These are phyloP conservation scores for Eudasyphora cyanicolor DNA, from an alignment of 2,888 invertebrate species.

Conservation along the genomic window DNA sequence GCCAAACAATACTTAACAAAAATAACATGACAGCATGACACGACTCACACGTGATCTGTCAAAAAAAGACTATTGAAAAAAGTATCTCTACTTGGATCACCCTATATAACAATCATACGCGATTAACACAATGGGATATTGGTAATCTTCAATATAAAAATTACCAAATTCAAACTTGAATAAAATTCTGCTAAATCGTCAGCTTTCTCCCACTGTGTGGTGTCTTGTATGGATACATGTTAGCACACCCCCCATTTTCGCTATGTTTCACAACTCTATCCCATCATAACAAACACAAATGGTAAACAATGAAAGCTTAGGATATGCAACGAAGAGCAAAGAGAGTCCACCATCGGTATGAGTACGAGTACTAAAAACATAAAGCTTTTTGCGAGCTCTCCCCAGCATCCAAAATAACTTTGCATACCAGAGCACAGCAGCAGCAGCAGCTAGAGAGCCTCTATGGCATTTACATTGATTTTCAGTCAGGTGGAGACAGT, in stretches of 20 bases:
- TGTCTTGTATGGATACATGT: slow-evolving; percentile 60
- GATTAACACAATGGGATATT: too few relatives aligned
- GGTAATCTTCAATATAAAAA: too few relatives aligned
- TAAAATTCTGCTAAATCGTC: too few relatives aligned
- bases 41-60: too few relatives aligned
- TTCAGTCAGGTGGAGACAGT: slow-evolving; percentile 80
- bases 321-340: neutral
- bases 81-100: too few relatives aligned
- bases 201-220: neutral
- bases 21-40: too few relatives aligned
- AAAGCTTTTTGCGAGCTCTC: slow-evolving; percentile 31
- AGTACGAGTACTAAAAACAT: slow-evolving; percentile 49
- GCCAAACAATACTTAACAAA: too few relatives aligned
- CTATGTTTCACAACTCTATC: neutral
- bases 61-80: too few relatives aligned
- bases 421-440: too few relatives aligned
- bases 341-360: slow-evolving; percentile 1
- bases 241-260: slow-evolving; percentile 25
- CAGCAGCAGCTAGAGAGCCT: slow-evolving; percentile 64
- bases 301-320: slow-evolving; percentile 32
- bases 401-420: slow-evolving; percentile 42
- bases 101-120: too few relatives aligned
- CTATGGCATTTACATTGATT: slow-evolving; percentile 68
- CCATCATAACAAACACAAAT: too few relatives aligned
- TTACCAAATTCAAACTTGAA: too few relatives aligned